Percentiles rank a stretch among this genome's conserved stretches.
These are phyloP conservation scores for Brachyhypopomus occidentalis DNA, from an alignment of 2,113 vertebrate species.

Conservation along the genomic window DNA sequence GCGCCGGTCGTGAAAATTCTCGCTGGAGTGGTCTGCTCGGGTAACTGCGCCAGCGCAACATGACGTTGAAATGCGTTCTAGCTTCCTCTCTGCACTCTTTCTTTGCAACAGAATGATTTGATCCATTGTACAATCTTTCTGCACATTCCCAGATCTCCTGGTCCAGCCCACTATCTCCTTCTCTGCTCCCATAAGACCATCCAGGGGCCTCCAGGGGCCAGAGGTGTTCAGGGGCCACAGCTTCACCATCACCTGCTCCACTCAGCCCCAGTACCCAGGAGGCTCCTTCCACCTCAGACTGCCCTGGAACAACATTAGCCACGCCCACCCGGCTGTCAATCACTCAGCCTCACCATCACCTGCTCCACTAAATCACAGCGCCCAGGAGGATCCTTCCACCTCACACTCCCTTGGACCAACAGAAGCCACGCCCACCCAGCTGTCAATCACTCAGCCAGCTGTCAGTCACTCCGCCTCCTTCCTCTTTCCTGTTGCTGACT, in stretches of 20 bases:
- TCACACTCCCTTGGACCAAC: too few relatives aligned
- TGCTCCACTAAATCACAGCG: too few relatives aligned
- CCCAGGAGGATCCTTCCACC: too few relatives aligned
- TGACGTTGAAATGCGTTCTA: too few relatives aligned
- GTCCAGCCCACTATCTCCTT: not conserved
- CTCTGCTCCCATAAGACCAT: not conserved
- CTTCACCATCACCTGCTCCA: constrained; percentile 31
- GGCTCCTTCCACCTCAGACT: constrained; percentile 23
- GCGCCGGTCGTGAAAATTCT: not conserved
- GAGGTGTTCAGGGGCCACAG: not conserved
- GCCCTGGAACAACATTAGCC: not conserved
- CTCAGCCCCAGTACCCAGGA: constrained; percentile 30
- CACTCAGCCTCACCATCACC: not conserved
- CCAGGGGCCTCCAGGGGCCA: not conserved
- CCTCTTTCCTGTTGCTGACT: constrained; percentile 12
- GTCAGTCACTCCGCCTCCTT: not conserved
- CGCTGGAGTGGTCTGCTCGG: constrained; percentile 2
- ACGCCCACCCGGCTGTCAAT: constrained; percentile 19
- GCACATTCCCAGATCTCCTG: not conserved
- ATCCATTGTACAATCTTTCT: not conserved
- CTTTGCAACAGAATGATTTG: too few relatives aligned
- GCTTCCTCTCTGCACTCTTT: too few relatives aligned
- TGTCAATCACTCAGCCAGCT: too few relatives aligned
- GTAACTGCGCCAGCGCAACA: not conserved
- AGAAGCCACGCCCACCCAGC: too few relatives aligned